Conservation (phyloP, 1,140 invertebrate species). For the Caenorhabditis tropicalis region DNA sequence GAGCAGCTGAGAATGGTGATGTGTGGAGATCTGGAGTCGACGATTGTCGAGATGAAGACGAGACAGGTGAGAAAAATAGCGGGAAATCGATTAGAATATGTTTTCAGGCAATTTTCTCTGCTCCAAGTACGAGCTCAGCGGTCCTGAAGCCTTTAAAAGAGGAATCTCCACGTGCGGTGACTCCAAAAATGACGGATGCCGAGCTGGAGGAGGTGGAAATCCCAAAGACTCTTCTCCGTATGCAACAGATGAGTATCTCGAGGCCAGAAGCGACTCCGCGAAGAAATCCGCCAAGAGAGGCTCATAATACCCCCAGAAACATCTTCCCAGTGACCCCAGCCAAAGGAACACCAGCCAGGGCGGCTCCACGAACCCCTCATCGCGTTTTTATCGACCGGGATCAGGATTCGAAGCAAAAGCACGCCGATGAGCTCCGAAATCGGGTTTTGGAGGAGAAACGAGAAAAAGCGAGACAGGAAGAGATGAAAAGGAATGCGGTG, state of each 20-base stretch:
- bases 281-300: not conserved
- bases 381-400: not conserved
- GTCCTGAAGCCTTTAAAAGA: not conserved
- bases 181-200: not conserved
- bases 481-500: not conserved
- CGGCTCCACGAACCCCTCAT: too few species aligned
- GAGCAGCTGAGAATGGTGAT: not conserved
- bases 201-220: not conserved
- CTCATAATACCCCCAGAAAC: not conserved
- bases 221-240: not conserved
- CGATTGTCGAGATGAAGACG: not conserved
- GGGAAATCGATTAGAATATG: too few species aligned
- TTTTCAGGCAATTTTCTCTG: too few species aligned
- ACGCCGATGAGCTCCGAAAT: not conserved
- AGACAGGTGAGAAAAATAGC: not conserved
- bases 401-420: not conserved
- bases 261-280: not conserved
- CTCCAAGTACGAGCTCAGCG: too few species aligned
- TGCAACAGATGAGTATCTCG: not conserved
- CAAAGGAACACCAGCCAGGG: too few species aligned
- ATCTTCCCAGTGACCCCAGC: not conserved
- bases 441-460: not conserved
- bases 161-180: too few species aligned
- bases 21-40: not conserved
- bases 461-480: not conserved